Percentiles rank a stretch among this genome's conserved stretches.
Conservation (phyloP, 2,888 invertebrate genomes). For the Yponomeuta evonymella region DNA sequence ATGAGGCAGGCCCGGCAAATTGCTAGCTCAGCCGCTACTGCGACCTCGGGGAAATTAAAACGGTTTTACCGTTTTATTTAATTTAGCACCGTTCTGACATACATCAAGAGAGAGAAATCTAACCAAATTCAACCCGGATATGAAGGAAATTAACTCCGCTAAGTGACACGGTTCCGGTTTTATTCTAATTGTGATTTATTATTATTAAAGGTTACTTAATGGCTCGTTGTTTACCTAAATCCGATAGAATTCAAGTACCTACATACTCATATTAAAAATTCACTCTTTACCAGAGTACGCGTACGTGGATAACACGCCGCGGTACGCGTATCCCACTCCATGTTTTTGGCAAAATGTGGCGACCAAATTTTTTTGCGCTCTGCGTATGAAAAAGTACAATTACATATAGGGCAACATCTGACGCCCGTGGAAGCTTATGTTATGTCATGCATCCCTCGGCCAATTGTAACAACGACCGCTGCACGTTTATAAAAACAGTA, state of each 20-base stretch:
- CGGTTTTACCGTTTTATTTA: conserved; percentile 40
- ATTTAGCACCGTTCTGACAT: conserved; percentile 41
- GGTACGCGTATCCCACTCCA: not conserved
- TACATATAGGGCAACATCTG: not conserved
- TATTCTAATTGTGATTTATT: conserved; percentile 13
- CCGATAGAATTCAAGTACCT: no score
- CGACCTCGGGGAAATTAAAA: conserved; percentile 57
- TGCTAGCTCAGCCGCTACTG: conserved; percentile 36
- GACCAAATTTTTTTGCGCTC: not conserved
- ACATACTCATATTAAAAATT: no score
- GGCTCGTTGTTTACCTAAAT: no score
- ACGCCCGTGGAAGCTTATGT: not conserved
- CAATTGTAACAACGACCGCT: not conserved
- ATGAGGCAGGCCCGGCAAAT: conserved; percentile 47
- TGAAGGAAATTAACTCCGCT: not conserved
- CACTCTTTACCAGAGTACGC: no score
- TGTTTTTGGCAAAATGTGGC: not conserved
- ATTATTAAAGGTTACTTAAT: no score
- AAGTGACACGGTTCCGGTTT: not conserved
- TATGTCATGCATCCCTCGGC: not conserved
- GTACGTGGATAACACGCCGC: not conserved
- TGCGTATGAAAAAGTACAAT: not conserved
- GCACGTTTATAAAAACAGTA: not conserved
- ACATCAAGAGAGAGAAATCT: conserved; percentile 29
- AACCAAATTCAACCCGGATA: not conserved